phyloP scores from a whole-genome alignment of 2,888 invertebrate species.

The Cordilura impudica region DNA sequence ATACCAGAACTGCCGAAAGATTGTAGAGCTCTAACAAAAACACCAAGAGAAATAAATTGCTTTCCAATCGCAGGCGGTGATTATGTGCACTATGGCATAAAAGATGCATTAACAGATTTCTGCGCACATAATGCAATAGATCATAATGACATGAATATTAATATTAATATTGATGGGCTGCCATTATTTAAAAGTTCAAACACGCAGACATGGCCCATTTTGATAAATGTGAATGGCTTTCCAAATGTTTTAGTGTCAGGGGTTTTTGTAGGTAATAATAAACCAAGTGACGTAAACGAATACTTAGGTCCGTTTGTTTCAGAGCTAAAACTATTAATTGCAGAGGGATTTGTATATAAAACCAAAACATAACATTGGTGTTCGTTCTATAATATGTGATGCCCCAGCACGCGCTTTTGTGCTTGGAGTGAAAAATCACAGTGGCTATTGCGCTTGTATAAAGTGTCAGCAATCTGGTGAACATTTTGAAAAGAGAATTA shows the following conservation, averaged over 20 bases:
- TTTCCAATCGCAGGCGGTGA: background rate
- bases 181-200: conserved; percentile 33
- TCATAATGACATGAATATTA: background rate
- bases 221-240: conserved; percentile 30
- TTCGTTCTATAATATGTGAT: conserved; percentile 11
- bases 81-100: background rate
- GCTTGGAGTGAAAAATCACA: conserved; percentile 19
- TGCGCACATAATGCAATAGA: background rate
- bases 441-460: conserved; percentile 28
- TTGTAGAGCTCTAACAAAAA: no score
- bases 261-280: conserved; percentile 19
- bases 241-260: background rate
- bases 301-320: conserved; percentile 30
- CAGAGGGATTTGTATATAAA: conserved; percentile 22
- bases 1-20: no score
- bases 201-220: conserved; percentile 13
- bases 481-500: background rate
- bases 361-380: background rate
- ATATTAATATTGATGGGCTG: conserved; percentile 33
- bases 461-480: conserved; percentile 20
- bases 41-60: no score
- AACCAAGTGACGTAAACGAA: conserved; percentile 8
- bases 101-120: conserved; percentile 14
- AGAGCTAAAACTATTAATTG: conserved; percentile 22
- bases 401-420: conserved; percentile 39